Evolutionary conservation across 2,113 vertebrate species (phyloP), one percentile per base, ranked within the genome.

Genomic region (Oreotrochilus melanogaster): DNA sequence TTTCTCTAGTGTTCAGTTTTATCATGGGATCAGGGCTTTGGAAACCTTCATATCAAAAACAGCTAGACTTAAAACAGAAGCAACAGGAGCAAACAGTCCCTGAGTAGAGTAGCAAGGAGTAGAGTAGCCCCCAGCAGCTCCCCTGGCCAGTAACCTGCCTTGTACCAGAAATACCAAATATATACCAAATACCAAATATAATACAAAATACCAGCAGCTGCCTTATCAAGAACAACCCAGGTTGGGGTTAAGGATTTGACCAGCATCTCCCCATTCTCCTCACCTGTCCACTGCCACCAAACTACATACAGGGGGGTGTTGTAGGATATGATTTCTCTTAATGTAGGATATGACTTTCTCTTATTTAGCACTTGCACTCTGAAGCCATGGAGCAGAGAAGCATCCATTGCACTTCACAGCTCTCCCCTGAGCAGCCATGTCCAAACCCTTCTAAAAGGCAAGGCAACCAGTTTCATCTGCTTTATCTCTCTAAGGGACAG

Each of bases 401-500:
- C 33, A 72, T 22, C 24, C 2, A 0, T 11, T 35, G 23, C 2
- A 4, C 10, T 15, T 7, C 43, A 51, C 25, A 65, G 48, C 19
- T 76, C 23, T 84, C 8, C 4, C 16, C 4, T 11, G 13, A 4
- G 9, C 18, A 57, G 18, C 18, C 4, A 0, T 48, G 10, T 61
- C 45, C 7, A 1, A 54, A 30, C 7, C 17, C 8, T 65, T 14
- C 18, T 24, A 74, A 86, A 70, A 18, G 6, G 39, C 28, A 62
- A 86, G 15, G 28, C 9, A 8, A 45, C 10, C 1, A 47, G 6
- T 47, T 73, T 66, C 33, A 37, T 25, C 54, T 92, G 21, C 48
- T 51, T 31, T 16, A 48, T 18, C 74, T 69, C 39, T 69, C 14
- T 39, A n/a, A 62, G 24, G 54, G 18, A 42, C 18, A 53, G 51